Evolutionary conservation across 2,797 vertebrate species (phyloP).

Genomic region (Heliangelus exortis): DNA sequence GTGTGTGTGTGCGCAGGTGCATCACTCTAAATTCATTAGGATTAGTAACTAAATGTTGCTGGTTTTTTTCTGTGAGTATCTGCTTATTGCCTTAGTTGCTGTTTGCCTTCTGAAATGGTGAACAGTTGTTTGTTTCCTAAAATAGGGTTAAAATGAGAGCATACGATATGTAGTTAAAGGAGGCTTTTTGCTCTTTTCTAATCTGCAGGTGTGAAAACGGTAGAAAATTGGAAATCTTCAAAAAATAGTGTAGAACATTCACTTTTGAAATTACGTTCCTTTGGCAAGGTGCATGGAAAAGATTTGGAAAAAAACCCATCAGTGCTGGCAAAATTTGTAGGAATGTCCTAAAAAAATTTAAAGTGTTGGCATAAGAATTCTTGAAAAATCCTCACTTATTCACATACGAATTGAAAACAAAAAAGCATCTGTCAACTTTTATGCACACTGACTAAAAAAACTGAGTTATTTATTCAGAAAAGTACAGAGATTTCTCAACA

Average conservation of each 20-base stretch:
- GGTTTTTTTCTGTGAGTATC: neutral
- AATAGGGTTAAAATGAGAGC: neutral
- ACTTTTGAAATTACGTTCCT: slow-evolving; percentile 78
- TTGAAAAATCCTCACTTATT: slow-evolving; percentile 76
- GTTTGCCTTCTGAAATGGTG: neutral
- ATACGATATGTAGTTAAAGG: neutral
- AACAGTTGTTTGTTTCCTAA: neutral
- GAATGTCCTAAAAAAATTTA: slow-evolving; percentile 76
- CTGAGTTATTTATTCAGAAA: slow-evolving; percentile 70
- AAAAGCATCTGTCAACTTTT: slow-evolving; percentile 77
- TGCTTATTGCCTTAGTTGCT: neutral
- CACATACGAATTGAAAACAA: slow-evolving; percentile 76
- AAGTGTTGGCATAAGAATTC: slow-evolving; percentile 78
- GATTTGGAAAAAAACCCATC: slow-evolving; percentile 65
- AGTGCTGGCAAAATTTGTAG: slow-evolving; percentile 77
- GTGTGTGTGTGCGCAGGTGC: neutral
- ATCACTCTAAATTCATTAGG: neutral
- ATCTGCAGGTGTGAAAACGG: slow-evolving; percentile 67
- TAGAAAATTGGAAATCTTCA: slow-evolving; percentile 64
- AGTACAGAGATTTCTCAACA: slow-evolving; percentile 72
- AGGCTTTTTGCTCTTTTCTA: slow-evolving; percentile 1
- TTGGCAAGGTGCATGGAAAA: slow-evolving; percentile 80
- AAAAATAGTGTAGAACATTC: slow-evolving; percentile 72
- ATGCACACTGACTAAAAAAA: slow-evolving; percentile 74
- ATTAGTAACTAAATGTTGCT: accelerated